Evolutionary conservation across 2,113 vertebrate genomes (phyloP), one percentile per base, ranked within the genome.

Genomic region (Charina bottae): DNA sequence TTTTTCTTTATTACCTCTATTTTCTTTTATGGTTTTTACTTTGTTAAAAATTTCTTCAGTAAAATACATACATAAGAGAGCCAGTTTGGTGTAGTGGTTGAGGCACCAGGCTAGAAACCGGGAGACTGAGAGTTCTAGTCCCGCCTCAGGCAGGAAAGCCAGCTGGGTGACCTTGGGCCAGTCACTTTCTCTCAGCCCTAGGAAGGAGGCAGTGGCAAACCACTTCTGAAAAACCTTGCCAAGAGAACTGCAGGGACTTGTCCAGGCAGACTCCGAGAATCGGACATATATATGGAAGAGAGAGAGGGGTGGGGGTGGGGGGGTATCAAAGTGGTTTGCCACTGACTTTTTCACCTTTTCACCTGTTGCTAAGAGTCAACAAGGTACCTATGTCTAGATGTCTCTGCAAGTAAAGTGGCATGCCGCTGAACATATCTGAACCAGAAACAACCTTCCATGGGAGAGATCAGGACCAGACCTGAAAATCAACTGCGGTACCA

Each of bases 391-490:
- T 1, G 15, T 8, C n/a, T 78, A 17, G 19, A 19, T 37, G 37
- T 3, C n/a, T 78, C 17, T 17, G 68, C 15, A 19, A 78, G 33
- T 3, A n/a, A 19, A 37, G 6, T 37, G 33, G 6, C 15, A 3
- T 0, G 2, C 17, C 3, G 6, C n/a, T 15, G 37, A 37, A 37
- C 15, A 37, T 2, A 0, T 13, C 33, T 0, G 17, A 78, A 37
- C 6, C n/a, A 37, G 68, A 78, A 78, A 19, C 33, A 37, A 33
- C 19, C 1, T n/a, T 37, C 33, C 19, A 37, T 0, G 1, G 6
- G 15, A 17, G 15, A 72, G 68, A 72, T 72, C 15, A 21, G 17
- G 68, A 21, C n/a, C 33, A 21, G n/a, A 37, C 8, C 15, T 0
- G 15, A 78, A 78, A 78, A 78, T 3, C n/a, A 37, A 78, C 17